A percentile compares a stretch with the other conserved stretches of the same genome.
Conservation (phyloP, 2,113 vertebrate species). For the Myocastor coypus region DNA sequence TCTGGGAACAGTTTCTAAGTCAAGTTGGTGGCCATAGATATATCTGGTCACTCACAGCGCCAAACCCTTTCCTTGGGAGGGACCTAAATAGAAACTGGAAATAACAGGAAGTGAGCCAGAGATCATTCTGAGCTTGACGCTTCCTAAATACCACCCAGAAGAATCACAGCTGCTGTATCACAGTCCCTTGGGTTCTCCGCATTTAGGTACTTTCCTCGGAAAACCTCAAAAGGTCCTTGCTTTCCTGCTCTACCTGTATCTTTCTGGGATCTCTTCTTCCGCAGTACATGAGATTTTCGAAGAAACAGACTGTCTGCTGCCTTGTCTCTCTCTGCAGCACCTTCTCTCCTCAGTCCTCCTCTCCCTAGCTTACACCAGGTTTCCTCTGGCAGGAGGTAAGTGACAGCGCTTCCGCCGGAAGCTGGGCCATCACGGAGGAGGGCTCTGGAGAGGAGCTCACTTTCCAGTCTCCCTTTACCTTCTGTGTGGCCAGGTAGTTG, state of each 20-base stretch:
- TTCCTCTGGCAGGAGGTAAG: neutral
- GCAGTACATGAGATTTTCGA: neutral
- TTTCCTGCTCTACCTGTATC: slow-evolving; percentile 14
- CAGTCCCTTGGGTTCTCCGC: neutral
- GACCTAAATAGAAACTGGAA: slow-evolving; percentile 16
- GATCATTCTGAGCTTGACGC: neutral
- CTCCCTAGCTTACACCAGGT: rapidly evolving
- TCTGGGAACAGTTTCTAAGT: neutral
- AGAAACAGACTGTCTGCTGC: neutral
- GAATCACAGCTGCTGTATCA: neutral
- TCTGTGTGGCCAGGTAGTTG: rapidly evolving
- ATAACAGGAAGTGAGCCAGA: neutral
- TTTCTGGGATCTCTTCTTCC: neutral
- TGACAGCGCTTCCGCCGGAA: neutral
- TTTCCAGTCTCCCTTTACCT: neutral
- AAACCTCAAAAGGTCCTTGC: neutral
- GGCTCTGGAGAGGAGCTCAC: neutral
- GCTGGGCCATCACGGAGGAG: neutral
- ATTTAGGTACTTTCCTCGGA: slow-evolving; percentile 36
- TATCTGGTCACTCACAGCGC: neutral
- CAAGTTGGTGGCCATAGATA: neutral
- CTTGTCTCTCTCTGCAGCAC: neutral
- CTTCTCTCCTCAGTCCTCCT: neutral
- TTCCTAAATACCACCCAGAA: slow-evolving; percentile 40
- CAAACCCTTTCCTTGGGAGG: neutral